phyloP scores from a whole-genome alignment of 2,888 invertebrate genomes.

The Mantis religiosa region DNA sequence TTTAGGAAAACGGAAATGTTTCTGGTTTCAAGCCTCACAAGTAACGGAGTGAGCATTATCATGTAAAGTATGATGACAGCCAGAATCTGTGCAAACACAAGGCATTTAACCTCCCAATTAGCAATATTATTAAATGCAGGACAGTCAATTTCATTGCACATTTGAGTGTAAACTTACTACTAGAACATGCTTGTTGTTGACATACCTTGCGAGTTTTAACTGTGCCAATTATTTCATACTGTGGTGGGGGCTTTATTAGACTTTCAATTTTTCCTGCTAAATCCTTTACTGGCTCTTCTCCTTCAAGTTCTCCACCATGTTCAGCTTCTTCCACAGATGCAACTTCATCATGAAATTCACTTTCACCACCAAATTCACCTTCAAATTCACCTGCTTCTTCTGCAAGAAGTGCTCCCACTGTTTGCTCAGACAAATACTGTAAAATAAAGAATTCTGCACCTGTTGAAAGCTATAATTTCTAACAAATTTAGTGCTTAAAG shows the following conservation, averaged over 20 bases:
- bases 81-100: no score
- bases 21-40: no score
- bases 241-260: background rate
- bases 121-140: no score
- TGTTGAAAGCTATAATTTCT: background rate
- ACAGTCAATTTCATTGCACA: no score
- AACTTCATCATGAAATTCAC: background rate
- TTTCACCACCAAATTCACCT: background rate
- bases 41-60: no score
- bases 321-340: background rate
- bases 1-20: no score
- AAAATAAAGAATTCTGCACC: constrained; percentile 10
- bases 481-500: no score
- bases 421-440: constrained; percentile 41
- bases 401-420: constrained; percentile 34
- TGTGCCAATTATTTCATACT: constrained; percentile 30
- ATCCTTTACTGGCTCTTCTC: background rate
- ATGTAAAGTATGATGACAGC: no score
- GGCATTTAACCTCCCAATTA: no score
- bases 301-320: background rate
- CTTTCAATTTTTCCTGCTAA: background rate
- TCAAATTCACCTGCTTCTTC: constrained; percentile 33
- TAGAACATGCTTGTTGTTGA: background rate
- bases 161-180: no score
- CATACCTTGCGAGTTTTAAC: constrained; percentile 22